Conservation (phyloP, 2,113 vertebrate species). For the Cebidichthys violaceus region DNA sequence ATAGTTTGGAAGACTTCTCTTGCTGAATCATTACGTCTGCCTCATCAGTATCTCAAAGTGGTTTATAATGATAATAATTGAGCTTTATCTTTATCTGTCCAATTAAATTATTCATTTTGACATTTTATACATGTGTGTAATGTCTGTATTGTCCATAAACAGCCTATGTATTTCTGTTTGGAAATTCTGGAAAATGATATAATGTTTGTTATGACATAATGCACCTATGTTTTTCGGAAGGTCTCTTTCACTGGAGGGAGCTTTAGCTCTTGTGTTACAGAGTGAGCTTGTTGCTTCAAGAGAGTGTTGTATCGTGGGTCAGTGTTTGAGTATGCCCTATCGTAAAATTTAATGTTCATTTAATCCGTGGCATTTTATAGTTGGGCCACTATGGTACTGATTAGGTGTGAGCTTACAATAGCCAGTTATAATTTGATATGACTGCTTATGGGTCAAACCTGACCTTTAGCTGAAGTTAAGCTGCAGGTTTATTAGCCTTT, state of each 20-base stretch:
- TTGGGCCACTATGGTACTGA: background rate
- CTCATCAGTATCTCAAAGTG: background rate
- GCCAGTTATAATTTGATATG: constrained; percentile 6
- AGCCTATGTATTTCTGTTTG: background rate
- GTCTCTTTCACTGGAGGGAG: background rate
- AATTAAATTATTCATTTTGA: background rate
- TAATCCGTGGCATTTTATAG: background rate
- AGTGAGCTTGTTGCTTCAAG: background rate
- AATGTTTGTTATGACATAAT: background rate
- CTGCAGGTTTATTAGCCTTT: constrained; percentile 31
- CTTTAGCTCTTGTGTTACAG: background rate
- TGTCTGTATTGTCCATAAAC: background rate
- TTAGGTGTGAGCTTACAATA: background rate
- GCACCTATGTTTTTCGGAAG: background rate
- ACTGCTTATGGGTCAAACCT: constrained; percentile 5
- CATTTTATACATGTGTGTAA: background rate
- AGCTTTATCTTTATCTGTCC: background rate
- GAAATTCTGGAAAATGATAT: background rate
- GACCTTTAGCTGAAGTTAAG: constrained; percentile 28
- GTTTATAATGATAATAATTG: background rate
- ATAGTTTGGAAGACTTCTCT: background rate
- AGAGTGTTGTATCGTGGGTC: background rate
- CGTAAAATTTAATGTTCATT: background rate
- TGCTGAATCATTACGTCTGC: background rate
- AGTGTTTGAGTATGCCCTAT: background rate